Evolutionary conservation across 2,113 vertebrate genomes (phyloP).

Genomic region (Proterorhinus semilunaris): DNA sequence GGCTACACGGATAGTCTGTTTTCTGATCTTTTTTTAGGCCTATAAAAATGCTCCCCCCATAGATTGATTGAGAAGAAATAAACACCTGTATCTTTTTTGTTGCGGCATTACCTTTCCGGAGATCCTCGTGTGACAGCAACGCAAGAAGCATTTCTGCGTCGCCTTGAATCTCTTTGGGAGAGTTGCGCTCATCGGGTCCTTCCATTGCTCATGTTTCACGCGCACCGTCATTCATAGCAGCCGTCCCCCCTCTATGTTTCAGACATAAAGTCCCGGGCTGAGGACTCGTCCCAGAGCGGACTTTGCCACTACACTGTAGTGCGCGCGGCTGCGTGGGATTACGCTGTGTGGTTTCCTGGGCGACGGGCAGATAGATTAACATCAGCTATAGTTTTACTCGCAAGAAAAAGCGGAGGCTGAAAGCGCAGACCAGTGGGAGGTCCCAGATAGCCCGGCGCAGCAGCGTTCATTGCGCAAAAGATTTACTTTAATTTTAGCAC

Average conservation of each 20-base stretch:
- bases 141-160: slow-evolving; percentile 80
- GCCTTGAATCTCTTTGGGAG: slow-evolving; percentile 59
- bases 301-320: slow-evolving; percentile 34
- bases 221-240: slow-evolving; percentile 15
- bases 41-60: no score
- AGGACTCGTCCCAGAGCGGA: not conserved
- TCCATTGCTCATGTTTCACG: slow-evolving; percentile 74
- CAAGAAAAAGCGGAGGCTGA: slow-evolving; percentile 33
- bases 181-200: slow-evolving; percentile 58
- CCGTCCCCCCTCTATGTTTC: not conserved
- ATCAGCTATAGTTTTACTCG: slow-evolving; percentile 60
- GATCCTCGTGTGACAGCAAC: slow-evolving; percentile 78
- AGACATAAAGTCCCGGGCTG: not conserved
- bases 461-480: not conserved
- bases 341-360: slow-evolving; percentile 67
- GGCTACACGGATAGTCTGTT: no score
- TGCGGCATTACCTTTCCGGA: slow-evolving; percentile 77
- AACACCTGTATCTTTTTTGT: not conserved
- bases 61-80: no score
- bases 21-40: no score
- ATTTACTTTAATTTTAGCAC: no score
- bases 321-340: slow-evolving; percentile 44
- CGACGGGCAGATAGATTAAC: slow-evolving; percentile 65
- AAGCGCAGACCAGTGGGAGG: slow-evolving; percentile 20
- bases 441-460: not conserved